phyloP scores from a whole-genome alignment of 2,797 vertebrate species.

The Silurus lanzhouensis region DNA sequence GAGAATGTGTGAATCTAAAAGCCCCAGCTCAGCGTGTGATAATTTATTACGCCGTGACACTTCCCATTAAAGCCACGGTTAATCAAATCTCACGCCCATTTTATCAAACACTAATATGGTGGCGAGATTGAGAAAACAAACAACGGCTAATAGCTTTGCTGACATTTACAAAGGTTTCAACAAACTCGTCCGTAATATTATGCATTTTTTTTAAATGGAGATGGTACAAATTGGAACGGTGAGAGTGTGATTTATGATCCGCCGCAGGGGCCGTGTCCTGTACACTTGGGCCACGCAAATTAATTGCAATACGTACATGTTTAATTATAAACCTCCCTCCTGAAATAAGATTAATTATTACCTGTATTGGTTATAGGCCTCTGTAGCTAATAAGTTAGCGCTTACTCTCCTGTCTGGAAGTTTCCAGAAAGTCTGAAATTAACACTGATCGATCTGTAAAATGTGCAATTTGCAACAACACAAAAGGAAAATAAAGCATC shows the following conservation, averaged over 20 bases:
- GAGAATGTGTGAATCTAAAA: conserved; percentile 29
- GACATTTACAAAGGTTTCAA: conserved; percentile 59
- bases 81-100: conserved; percentile 57
- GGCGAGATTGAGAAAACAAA: conserved; percentile 57
- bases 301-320: conserved; percentile 49
- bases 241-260: conserved; percentile 49
- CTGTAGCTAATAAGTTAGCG: conserved; percentile 34
- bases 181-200: conserved; percentile 51
- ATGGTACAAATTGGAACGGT: conserved; percentile 44
- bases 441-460: neutral
- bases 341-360: conserved; percentile 49
- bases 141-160: conserved; percentile 53
- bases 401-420: conserved; percentile 14
- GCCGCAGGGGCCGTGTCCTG: conserved; percentile 27
- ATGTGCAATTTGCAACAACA: neutral
- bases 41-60: conserved; percentile 54
- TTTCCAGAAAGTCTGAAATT: conserved; percentile 1
- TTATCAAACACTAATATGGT: conserved; percentile 51
- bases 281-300: conserved; percentile 45
- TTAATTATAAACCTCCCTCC: conserved; percentile 51
- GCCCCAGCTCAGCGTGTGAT: conserved; percentile 43
- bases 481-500: neutral
- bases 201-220: conserved; percentile 43
- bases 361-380: conserved; percentile 42
- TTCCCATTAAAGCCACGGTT: conserved; percentile 52